phyloP scores from a whole-genome alignment of 2,113 vertebrate species.

The Phylloscopus whistleri region DNA sequence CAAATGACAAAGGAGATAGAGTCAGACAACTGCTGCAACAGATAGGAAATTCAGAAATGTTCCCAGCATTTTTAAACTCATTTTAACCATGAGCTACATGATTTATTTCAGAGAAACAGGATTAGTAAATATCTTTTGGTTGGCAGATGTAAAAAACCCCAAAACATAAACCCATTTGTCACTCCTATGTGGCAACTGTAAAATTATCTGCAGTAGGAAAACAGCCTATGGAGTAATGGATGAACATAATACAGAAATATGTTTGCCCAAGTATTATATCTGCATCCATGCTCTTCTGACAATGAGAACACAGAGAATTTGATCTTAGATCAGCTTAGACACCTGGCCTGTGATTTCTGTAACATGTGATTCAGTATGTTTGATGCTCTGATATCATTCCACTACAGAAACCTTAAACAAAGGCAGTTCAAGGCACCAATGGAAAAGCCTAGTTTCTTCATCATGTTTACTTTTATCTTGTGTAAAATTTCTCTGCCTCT shows the following conservation, averaged over 20 bases:
- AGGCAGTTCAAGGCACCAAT: not conserved
- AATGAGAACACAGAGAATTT: not conserved
- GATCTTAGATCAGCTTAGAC: not conserved
- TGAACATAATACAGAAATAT: not conserved
- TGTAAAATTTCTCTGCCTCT: rapidly evolving
- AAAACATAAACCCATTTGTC: not conserved
- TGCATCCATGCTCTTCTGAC: not conserved
- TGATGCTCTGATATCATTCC: not conserved
- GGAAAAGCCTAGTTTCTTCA: not conserved
- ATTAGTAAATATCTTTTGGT: not conserved
- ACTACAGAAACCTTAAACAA: not conserved
- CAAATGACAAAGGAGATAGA: not conserved
- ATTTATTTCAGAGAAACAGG: not conserved
- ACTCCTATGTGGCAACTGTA: not conserved
- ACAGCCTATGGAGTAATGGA: not conserved
- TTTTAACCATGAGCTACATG: not conserved
- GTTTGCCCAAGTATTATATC: not conserved
- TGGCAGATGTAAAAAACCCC: not conserved
- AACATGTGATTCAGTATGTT: not conserved
- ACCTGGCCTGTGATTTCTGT: not conserved
- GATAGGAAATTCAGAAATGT: not conserved
- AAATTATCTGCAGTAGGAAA: not conserved
- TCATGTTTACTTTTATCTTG: not conserved
- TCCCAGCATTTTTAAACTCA: not conserved
- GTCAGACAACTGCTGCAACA: not conserved